Conservation (phyloP, 2,888 invertebrate species). For the Platycheirus albimanus region DNA sequence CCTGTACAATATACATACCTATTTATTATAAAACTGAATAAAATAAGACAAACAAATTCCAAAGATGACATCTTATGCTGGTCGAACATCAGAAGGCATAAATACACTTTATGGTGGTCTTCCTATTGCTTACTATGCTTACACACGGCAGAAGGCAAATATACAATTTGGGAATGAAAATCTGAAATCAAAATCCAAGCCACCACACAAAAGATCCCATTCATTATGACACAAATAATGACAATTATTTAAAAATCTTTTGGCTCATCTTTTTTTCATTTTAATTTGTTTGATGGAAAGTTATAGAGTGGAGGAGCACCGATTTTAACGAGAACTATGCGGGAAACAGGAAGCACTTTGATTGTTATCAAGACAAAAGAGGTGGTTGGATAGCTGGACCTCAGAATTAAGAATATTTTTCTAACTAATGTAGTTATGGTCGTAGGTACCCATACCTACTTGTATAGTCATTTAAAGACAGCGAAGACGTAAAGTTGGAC, state of each 20-base stretch:
- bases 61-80: slow-evolving; percentile 59
- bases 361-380: slow-evolving; percentile 44
- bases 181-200: slow-evolving; percentile 3
- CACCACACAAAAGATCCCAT: slow-evolving; percentile 55
- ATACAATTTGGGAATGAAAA: background rate
- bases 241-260: slow-evolving; percentile 70
- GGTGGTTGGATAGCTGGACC: slow-evolving; percentile 9
- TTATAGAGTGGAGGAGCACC: slow-evolving; percentile 42
- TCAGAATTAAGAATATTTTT: too few species aligned
- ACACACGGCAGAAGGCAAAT: background rate
- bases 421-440: too few species aligned
- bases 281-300: slow-evolving; percentile 32
- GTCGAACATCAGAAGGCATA: slow-evolving; percentile 44
- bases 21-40: slow-evolving; percentile 2
- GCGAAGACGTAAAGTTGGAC: too few species aligned
- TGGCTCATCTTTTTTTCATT: slow-evolving; percentile 29
- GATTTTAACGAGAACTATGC: slow-evolving; percentile 60
- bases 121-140: background rate
- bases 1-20: too few species aligned
- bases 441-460: too few species aligned
- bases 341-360: slow-evolving; percentile 67
- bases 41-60: slow-evolving; percentile 41
- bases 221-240: slow-evolving; percentile 68
- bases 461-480: too few species aligned
- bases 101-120: slow-evolving; percentile 52